phyloP scores from a whole-genome alignment of 92 coral and sea anemone genomes.

The Isaurus tuberculatus region DNA sequence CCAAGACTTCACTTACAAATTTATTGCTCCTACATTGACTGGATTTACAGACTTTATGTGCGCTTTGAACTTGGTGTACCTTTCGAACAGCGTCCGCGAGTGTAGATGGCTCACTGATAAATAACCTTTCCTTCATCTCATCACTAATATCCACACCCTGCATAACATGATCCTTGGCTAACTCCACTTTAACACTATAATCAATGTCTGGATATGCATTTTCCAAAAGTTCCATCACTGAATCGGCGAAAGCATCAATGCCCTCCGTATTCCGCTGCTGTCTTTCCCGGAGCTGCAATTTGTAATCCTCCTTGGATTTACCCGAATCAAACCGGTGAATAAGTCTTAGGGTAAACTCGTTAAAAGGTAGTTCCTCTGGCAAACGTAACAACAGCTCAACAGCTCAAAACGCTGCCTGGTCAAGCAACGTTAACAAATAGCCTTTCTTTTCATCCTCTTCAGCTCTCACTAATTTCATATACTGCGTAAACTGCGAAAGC shows the following conservation, averaged over 20 bases:
- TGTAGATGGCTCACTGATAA: conserved; percentile 17
- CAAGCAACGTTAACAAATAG: neutral
- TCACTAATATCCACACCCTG: conserved; percentile 31
- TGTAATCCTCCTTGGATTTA: conserved; percentile 59
- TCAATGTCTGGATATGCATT: conserved; percentile 72
- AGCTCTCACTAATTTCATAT: conserved; percentile 5
- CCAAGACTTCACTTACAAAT: neutral
- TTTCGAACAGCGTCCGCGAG: conserved; percentile 32
- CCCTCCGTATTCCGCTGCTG: conserved; percentile 52
- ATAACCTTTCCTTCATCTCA: conserved; percentile 20
- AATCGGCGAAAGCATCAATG: conserved; percentile 59
- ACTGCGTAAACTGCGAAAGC: neutral
- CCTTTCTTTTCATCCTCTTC: neutral
- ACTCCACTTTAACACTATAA: conserved; percentile 44
- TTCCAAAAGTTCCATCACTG: conserved; percentile 57
- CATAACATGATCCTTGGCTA: conserved; percentile 40
- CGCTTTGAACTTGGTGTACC: conserved; percentile 26
- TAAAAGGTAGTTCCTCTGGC: conserved; percentile 21
- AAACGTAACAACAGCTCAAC: conserved; percentile 45
- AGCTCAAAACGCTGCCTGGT: conserved; percentile 37
- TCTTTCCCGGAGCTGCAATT: conserved; percentile 52
- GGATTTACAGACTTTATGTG: neutral
- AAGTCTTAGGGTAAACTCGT: conserved; percentile 23
- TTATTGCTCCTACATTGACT: neutral
- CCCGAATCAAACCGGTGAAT: conserved; percentile 54